Evolutionary conservation across 2,113 vertebrate species (phyloP).

Genomic region (Vombatus ursinus): DNA sequence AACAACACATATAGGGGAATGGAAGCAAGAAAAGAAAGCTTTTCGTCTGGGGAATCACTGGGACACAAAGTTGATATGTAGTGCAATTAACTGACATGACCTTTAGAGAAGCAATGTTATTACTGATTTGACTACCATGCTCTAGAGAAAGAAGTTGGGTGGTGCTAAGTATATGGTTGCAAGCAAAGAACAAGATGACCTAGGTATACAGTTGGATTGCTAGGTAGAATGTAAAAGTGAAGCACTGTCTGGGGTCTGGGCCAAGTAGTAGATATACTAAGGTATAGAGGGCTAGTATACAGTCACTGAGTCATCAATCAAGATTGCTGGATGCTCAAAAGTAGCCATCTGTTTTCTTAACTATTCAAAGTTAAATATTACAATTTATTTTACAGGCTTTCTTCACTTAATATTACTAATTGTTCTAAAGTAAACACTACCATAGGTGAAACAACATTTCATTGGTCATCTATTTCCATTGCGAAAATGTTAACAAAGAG

Average conservation of each 20-base stretch:
- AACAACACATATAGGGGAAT: neutral
- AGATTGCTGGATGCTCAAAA: neutral
- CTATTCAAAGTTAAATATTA: neutral
- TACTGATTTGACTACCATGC: neutral
- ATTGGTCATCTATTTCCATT: neutral
- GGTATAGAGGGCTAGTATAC: neutral
- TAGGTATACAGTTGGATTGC: neutral
- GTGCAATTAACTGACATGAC: neutral
- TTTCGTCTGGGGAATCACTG: neutral
- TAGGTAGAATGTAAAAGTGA: neutral
- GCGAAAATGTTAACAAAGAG: no score
- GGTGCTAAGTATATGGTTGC: neutral
- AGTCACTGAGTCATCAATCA: no score
- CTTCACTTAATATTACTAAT: neutral
- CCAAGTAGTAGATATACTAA: neutral
- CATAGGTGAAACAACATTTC: neutral
- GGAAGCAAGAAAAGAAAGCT: neutral
- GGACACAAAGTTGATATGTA: neutral
- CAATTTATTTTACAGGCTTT: neutral
- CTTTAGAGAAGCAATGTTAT: neutral
- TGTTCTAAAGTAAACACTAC: neutral
- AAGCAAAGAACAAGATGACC: neutral
- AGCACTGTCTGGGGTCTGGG: neutral
- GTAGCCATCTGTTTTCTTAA: neutral
- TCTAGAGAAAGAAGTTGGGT: neutral